Evolutionary conservation across 2,797 vertebrate species (phyloP), one percentile per base, ranked within the genome.

Genomic region (Cyprinella venusta): DNA sequence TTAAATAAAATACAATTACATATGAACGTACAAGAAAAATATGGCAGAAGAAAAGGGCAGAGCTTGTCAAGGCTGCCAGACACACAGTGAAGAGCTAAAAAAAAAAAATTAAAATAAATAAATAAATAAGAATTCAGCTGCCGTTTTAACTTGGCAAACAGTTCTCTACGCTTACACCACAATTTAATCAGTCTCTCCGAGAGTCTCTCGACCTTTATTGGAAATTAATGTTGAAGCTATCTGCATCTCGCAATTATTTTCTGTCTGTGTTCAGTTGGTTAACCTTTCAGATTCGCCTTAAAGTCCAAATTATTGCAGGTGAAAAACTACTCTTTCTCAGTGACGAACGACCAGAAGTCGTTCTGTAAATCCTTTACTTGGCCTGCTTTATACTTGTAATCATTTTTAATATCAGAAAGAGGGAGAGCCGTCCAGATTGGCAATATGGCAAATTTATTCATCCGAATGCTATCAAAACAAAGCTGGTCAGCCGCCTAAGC

Each of bases 401-500:
- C 42, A 33, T 77, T 68, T 85, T 86, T 87, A 80, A 85, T 86
- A 76, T 82, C 63, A 67, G 78, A 50, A 40, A 70, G 71, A 38
- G 50, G 5, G 59, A 80, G 33, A 68, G 54, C n/a, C 56, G 8
- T 76, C 82, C 86, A 87, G 71, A 86, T 76, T 83, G 86, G 50
- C 80, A 88, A 86, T 77, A 84, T 88, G 85, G 80, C 26, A 18
- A 79, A 86, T 90, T 79, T 90, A 87, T 84, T 85, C 61, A 88
- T 89, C 76, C 83, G 83, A 84, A 87, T 54, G 75, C 81, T 69
- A 45, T 80, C 77, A 36, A 86, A 88, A 90, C 82, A 90, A 83
- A 76, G 85, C 81, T 88, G 79, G 71, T 89, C 87, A 89, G 77
- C 91, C 87, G 87, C 63, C 83, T 90, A 86, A 84, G 84, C 84